Conservation (phyloP, 2,888 invertebrate species). For the Spatulosminthurus flaviceps region DNA sequence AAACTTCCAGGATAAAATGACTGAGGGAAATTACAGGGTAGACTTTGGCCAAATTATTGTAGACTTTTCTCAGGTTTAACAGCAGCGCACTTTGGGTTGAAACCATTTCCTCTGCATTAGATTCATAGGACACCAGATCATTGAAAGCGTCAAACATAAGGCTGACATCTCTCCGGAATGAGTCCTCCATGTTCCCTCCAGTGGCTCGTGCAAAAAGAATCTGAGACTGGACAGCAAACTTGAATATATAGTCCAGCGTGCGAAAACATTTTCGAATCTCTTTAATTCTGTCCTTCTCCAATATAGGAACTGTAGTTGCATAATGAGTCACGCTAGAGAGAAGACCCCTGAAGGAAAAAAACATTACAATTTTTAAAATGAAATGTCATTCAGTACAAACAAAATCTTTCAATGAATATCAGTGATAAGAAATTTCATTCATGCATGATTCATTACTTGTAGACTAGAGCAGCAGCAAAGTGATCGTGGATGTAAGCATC, state of each 20-base stretch:
- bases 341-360: slow-evolving; percentile 75
- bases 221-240: slow-evolving; percentile 89
- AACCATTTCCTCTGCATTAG: slow-evolving; percentile 30
- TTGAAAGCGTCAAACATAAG: slow-evolving; percentile 78
- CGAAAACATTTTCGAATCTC: slow-evolving; percentile 89
- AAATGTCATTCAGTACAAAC: no score
- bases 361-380: no score
- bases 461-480: slow-evolving; percentile 93
- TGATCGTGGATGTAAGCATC: slow-evolving; percentile 94
- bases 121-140: slow-evolving; percentile 74
- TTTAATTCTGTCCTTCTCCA: slow-evolving; percentile 83
- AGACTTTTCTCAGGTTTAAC: slow-evolving; percentile 82
- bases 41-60: slow-evolving; percentile 76
- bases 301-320: slow-evolving; percentile 82
- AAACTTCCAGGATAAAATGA: slow-evolving; percentile 80
- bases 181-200: slow-evolving; percentile 88
- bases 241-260: slow-evolving; percentile 90
- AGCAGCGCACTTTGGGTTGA: slow-evolving; percentile 77
- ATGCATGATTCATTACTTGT: slow-evolving; percentile 74
- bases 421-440: no score
- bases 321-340: slow-evolving; percentile 85
- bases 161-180: slow-evolving; percentile 77
- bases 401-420: no score
- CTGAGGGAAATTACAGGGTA: slow-evolving; percentile 77
- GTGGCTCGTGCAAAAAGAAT: slow-evolving; percentile 85